phyloP scores from a whole-genome alignment of 2,797 vertebrate species.

The Crocodylus rhombifer region DNA sequence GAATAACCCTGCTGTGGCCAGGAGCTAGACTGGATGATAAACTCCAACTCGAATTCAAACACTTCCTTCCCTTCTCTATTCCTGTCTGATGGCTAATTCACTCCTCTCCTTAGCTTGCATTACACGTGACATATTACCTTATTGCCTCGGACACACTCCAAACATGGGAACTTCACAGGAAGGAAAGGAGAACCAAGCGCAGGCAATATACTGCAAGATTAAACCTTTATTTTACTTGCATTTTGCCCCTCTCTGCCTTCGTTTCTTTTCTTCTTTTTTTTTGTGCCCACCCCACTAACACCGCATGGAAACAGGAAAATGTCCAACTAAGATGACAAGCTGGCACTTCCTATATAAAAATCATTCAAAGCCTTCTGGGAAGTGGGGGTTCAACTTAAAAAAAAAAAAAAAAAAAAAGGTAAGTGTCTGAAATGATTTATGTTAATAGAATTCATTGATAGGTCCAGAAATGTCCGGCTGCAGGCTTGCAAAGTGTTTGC shows the following conservation, averaged over 20 bases:
- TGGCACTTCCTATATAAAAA: not conserved
- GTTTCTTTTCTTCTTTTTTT: not conserved
- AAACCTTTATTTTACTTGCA: fast-evolving
- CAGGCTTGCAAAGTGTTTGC: not conserved
- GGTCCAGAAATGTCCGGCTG: not conserved
- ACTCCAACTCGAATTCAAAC: not conserved
- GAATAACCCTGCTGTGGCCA: not conserved
- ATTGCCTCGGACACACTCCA: not conserved
- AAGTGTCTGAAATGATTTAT: not conserved
- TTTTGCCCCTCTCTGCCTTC: not conserved
- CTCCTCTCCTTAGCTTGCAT: not conserved
- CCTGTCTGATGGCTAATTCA: not conserved
- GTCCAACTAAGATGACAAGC: not conserved
- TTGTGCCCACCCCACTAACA: not conserved
- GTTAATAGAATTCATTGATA: not conserved
- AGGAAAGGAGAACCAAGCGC: not conserved
- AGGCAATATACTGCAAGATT: not conserved
- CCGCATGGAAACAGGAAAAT: not conserved
- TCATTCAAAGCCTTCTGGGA: not conserved
- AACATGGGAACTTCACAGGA: fast-evolving
- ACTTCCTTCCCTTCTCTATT: not conserved
- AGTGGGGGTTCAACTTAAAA: not conserved
- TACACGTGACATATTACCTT: not conserved
- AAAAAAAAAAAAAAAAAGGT: fast-evolving
- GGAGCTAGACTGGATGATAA: not conserved